Conservation (phyloP, 2,888 invertebrate species). For the Cynaeus angustus region DNA sequence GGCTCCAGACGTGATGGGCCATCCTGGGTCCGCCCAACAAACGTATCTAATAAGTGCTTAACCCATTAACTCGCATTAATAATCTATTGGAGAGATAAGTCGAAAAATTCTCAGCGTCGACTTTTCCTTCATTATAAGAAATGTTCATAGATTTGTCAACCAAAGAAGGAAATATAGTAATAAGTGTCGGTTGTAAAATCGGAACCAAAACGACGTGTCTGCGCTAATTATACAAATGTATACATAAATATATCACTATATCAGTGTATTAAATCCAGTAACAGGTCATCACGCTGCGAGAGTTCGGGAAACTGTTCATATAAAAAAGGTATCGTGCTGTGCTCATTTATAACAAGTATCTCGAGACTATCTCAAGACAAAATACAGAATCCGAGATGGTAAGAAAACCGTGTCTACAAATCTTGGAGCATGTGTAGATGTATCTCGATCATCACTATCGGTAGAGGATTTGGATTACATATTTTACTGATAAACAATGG, state of each 20-base stretch:
- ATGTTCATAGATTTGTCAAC: conserved; percentile 1
- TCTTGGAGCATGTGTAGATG: conserved; percentile 37
- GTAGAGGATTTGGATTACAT: conserved; percentile 11
- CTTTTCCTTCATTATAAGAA: conserved; percentile 14
- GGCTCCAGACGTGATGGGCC: conserved; percentile 50
- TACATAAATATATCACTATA: conserved; percentile 41
- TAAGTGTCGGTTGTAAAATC: conserved; percentile 15
- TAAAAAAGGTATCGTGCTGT: conserved; percentile 46
- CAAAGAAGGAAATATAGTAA: conserved; percentile 23
- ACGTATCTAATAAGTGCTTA: conserved; percentile 44
- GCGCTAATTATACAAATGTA: conserved; percentile 39
- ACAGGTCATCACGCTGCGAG: conserved; percentile 36
- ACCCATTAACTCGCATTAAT: conserved; percentile 38
- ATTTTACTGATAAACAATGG: conserved; percentile 14
- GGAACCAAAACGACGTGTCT: conserved; percentile 7
- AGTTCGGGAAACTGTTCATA: conserved; percentile 19
- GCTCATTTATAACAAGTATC: conserved; percentile 43
- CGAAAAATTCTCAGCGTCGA: conserved; percentile 1
- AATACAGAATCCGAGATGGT: conserved; percentile 4
- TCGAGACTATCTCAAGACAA: conserved; percentile 30
- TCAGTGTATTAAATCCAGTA: conserved; percentile 29
- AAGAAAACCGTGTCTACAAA: conserved; percentile 37
- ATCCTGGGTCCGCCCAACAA: conserved; percentile 40
- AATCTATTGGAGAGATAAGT: conserved; percentile 19
- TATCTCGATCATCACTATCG: conserved; percentile 25